These are phyloP conservation scores for Seriola aureovittata DNA, from an alignment of 2,113 vertebrate species.

Conservation along the genomic window DNA sequence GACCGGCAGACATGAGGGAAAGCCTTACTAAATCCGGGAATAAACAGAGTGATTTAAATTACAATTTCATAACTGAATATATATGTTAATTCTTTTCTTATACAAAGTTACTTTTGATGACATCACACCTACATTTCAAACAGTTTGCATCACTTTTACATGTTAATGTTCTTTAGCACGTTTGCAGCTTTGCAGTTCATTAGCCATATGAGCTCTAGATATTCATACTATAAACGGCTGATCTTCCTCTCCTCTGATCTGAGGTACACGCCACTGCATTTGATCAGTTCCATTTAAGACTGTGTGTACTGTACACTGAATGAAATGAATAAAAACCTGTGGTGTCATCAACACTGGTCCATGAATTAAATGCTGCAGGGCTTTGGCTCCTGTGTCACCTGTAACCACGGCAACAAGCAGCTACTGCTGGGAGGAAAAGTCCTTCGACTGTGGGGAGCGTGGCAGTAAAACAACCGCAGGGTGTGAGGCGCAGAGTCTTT, in stretches of 20 bases:
- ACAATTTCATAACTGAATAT: not conserved
- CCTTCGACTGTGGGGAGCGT: conserved; percentile 2
- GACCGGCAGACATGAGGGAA: not conserved
- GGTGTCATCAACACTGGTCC: conserved; percentile 2
- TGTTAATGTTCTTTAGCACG: not conserved
- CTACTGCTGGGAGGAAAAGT: conserved; percentile 24
- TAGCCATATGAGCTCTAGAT: not conserved
- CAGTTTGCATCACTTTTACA: not conserved
- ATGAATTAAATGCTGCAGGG: conserved; percentile 23
- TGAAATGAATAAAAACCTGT: conserved; percentile 12
- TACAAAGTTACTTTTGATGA: not conserved
- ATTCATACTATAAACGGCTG: not conserved
- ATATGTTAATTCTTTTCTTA: not conserved
- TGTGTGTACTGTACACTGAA: not conserved
- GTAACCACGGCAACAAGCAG: conserved; percentile 58
- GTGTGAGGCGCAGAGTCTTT: not conserved
- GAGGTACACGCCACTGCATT: not conserved
- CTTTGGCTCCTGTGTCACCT: conserved; percentile 18
- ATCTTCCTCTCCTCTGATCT: not conserved
- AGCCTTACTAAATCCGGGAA: not conserved
- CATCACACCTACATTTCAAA: not conserved
- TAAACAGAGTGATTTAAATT: not conserved
- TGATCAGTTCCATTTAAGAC: not conserved
- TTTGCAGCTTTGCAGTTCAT: not conserved
- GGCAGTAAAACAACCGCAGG: conserved; percentile 13